Evolutionary conservation across 2,888 invertebrate genomes (phyloP).

Genomic region (Chrysodeixis includens): DNA sequence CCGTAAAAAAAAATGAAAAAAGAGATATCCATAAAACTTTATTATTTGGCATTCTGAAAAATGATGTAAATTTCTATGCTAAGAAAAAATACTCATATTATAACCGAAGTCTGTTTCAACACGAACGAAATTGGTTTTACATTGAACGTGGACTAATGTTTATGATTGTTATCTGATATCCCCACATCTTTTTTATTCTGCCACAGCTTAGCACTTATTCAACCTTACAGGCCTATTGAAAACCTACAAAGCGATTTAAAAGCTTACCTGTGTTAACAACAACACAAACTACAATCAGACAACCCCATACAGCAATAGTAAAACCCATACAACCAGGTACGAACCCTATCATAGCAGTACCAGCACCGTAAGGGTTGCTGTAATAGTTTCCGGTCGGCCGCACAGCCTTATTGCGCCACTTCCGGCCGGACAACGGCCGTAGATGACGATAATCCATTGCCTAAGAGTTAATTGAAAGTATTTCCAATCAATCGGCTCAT

Average conservation of each 20-base stretch:
- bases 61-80: no score
- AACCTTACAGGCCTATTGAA: no score
- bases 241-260: not conserved
- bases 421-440: conserved; percentile 65
- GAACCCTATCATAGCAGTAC: conserved; percentile 33
- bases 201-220: no score
- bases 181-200: no score
- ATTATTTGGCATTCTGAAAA: no score
- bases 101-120: no score
- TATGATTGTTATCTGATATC: no score
- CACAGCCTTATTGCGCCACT: conserved; percentile 75
- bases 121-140: no score
- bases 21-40: no score
- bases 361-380: conserved; percentile 54
- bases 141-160: no score
- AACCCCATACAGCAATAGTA: conserved; percentile 14
- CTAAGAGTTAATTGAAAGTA: conserved; percentile 72
- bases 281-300: conserved; percentile 26
- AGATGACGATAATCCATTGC: conserved; percentile 70
- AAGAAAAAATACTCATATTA: no score
- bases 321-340: conserved; percentile 13
- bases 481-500: conserved; percentile 65
- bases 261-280: conserved; percentile 14
- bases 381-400: conserved; percentile 77
- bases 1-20: no score